These are phyloP conservation scores for Lasioglossum pauxillum DNA, from an alignment of 2,888 invertebrate genomes.

Conservation along the genomic window DNA sequence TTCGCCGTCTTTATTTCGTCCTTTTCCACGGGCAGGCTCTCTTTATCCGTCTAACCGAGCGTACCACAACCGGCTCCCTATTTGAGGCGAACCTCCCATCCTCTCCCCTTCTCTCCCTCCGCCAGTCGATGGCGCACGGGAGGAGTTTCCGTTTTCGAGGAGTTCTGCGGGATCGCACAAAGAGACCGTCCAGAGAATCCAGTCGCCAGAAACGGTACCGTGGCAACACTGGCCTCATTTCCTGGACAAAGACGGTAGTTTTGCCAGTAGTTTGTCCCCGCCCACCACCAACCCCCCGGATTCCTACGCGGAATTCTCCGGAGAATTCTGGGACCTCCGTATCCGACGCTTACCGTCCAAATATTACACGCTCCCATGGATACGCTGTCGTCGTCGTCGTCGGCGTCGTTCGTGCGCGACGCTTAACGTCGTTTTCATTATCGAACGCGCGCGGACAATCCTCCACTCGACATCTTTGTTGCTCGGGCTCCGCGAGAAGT, in stretches of 20 bases:
- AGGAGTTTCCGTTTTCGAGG: conserved; percentile 55
- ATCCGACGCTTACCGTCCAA: conserved; percentile 17
- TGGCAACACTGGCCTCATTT: conserved; percentile 73
- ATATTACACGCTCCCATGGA: conserved; percentile 41
- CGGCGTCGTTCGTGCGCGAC: neutral
- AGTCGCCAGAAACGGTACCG: conserved; percentile 61
- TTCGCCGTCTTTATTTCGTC: conserved; percentile 42
- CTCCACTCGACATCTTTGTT: neutral
- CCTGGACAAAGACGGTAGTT: conserved; percentile 73
- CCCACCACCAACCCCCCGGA: conserved; percentile 14
- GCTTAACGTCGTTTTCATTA: conserved; percentile 8
- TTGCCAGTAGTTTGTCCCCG: conserved; percentile 61
- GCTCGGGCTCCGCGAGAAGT: neutral
- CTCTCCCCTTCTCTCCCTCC: neutral
- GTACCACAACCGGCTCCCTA: conserved; percentile 30
- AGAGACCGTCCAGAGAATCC: conserved; percentile 68
- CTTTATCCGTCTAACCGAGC: conserved; percentile 17
- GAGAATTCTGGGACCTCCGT: conserved; percentile 42
- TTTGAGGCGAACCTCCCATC: conserved; percentile 19
- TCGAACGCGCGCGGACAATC: neutral
- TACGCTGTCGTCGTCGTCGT: neutral
- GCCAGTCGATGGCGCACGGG: conserved; percentile 34
- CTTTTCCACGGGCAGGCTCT: conserved; percentile 16
- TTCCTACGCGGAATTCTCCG: conserved; percentile 46
- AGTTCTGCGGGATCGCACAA: conserved; percentile 59